phyloP scores from a whole-genome alignment of 2,113 vertebrate species.

The Steatornis caripensis region DNA sequence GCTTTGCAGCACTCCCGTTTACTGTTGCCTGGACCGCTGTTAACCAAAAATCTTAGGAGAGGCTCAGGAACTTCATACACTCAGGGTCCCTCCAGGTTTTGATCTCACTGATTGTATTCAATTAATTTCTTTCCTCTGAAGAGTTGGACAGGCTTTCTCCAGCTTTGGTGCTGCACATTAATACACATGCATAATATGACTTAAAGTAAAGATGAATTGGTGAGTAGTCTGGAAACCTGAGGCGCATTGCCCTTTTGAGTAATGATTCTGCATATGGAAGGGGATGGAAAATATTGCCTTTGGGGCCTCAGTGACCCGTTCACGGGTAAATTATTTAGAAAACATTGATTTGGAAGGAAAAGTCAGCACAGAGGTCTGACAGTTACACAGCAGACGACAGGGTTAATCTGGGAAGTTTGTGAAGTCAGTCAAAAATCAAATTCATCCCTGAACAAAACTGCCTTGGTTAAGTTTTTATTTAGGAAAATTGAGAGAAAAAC shows the following conservation, averaged over 20 bases:
- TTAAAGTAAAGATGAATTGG: conserved; percentile 26
- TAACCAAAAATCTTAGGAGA: neutral
- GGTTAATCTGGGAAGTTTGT: neutral
- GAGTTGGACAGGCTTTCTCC: neutral
- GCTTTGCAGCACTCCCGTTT: neutral
- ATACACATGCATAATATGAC: neutral
- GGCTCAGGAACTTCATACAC: neutral
- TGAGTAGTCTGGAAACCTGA: neutral
- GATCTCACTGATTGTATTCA: neutral
- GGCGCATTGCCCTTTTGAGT: conserved; percentile 19
- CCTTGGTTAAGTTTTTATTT: neutral
- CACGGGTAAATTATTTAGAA: conserved; percentile 38
- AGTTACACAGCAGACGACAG: neutral
- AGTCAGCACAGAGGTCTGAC: neutral
- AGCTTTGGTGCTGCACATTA: neutral
- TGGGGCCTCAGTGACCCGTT: neutral
- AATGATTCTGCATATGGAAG: neutral
- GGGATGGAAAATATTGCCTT: neutral
- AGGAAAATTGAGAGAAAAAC: neutral
- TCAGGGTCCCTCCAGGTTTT: neutral
- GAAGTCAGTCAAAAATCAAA: conserved; percentile 8
- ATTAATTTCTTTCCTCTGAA: neutral
- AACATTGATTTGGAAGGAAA: conserved; percentile 34
- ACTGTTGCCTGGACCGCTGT: neutral
- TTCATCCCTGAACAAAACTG: neutral